These are phyloP conservation scores for Lordiphosa collinella DNA, from an alignment of 1,140 invertebrate species.

Conservation along the genomic window DNA sequence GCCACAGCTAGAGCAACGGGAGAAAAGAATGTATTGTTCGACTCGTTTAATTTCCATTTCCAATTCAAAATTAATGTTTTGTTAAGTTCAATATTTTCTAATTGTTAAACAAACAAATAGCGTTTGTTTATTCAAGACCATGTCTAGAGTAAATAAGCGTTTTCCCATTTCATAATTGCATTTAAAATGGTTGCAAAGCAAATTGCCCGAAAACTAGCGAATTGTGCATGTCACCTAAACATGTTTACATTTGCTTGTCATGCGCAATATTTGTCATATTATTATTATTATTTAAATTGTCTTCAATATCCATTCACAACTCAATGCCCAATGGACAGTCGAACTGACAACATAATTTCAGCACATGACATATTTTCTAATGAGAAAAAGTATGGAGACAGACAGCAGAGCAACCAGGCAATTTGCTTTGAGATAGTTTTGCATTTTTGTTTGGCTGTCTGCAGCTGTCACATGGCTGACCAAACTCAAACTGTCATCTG, in stretches of 20 bases:
- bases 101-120: too few relatives aligned
- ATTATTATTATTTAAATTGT: constrained; percentile 50
- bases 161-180: too few relatives aligned
- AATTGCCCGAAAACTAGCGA: constrained; percentile 2
- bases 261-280: background rate
- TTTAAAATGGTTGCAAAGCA: background rate
- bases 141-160: too few relatives aligned
- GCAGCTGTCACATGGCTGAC: constrained; percentile 47
- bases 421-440: constrained; percentile 59
- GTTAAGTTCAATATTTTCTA: too few relatives aligned
- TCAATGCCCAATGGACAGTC: constrained; percentile 43
- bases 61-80: too few relatives aligned
- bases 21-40: too few relatives aligned
- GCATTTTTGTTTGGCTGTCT: constrained; percentile 24
- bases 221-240: background rate
- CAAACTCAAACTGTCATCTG: constrained; percentile 45
- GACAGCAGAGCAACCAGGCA: constrained; percentile 10
- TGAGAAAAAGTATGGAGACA: constrained; percentile 37
- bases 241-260: background rate
- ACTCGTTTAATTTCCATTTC: too few relatives aligned
- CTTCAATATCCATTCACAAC: constrained; percentile 28
- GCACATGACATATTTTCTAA: constrained; percentile 66
- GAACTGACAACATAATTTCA: constrained; percentile 72
- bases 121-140: background rate
- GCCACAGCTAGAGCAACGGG: too few relatives aligned